A percentile compares a stretch with the other conserved stretches of the same genome.
Evolutionary conservation across 2,888 invertebrate genomes (phyloP).

Genomic region (Lamproptera curius): DNA sequence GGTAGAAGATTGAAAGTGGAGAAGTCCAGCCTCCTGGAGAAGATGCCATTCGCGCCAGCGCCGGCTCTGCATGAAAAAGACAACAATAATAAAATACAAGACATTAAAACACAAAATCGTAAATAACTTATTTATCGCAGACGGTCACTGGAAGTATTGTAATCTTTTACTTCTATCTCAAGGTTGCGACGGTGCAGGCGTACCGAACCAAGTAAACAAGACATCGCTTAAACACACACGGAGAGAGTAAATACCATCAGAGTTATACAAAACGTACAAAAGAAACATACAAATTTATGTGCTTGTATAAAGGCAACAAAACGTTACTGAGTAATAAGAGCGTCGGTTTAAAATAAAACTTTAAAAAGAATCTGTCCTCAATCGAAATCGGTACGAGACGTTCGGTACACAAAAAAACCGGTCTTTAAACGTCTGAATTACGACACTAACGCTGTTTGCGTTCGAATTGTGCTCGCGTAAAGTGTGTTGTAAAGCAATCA

Average conservation of each 20-base stretch:
- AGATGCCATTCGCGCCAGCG: constrained; percentile 94
- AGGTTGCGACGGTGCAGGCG: constrained; percentile 1
- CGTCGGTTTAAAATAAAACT: too few relatives aligned
- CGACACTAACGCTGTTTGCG: constrained; percentile 10
- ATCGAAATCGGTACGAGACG: too few relatives aligned
- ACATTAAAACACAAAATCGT: too few relatives aligned
- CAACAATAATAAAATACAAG: too few relatives aligned
- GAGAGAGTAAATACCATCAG: neutral
- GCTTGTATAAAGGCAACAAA: too few relatives aligned
- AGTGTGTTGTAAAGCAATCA: constrained; percentile 29
- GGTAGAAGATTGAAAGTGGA: constrained; percentile 96
- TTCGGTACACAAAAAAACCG: constrained; percentile 2
- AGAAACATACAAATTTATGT: too few relatives aligned
- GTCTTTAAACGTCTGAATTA: constrained; percentile 9
- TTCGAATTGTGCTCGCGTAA: constrained; percentile 22
- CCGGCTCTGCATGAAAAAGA: constrained; percentile 82
- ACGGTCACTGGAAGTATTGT: neutral
- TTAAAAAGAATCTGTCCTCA: too few relatives aligned
- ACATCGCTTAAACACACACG: neutral
- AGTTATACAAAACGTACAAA: neutral
- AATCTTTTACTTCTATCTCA: constrained; percentile 3
- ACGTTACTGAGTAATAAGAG: too few relatives aligned
- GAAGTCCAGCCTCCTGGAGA: constrained; percentile 95
- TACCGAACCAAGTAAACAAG: neutral
- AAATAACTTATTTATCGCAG: too few relatives aligned